phyloP scores from a whole-genome alignment of 2,797 vertebrate genomes.

The Hylomyscus alleni region DNA sequence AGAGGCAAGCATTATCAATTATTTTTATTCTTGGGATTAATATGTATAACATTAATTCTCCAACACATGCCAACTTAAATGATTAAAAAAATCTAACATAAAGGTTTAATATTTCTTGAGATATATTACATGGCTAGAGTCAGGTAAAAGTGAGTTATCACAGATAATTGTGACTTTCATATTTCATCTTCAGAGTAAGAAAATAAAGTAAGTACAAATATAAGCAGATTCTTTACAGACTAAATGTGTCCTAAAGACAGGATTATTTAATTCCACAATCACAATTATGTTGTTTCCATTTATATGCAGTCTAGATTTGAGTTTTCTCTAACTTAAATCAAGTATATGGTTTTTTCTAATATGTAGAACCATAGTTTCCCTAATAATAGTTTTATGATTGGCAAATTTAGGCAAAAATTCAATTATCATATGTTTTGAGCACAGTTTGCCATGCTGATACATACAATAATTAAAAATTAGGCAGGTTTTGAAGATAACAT shows the following conservation, averaged over 20 bases:
- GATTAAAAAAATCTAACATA: not conserved
- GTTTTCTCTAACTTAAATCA: not conserved
- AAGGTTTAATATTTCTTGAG: not conserved
- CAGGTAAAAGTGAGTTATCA: not conserved
- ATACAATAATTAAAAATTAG: not conserved
- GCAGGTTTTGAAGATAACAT: not conserved
- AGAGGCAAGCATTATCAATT: not conserved
- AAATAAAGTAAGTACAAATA: not conserved
- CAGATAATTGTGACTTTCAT: not conserved
- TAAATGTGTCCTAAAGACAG: not conserved
- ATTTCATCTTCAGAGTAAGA: not conserved
- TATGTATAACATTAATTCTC: not conserved
- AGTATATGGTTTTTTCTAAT: too few relatives aligned
- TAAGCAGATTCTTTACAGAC: not conserved
- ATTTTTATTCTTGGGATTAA: not conserved
- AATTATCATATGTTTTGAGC: not conserved
- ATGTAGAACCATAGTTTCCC: too few relatives aligned
- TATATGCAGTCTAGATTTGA: not conserved
- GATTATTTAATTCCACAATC: not conserved
- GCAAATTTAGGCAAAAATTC: not conserved
- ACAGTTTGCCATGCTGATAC: not conserved
- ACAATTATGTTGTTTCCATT: not conserved
- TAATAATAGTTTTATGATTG: not conserved
- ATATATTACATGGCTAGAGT: not conserved
- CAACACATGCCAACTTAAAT: slow-evolving; percentile 20